Base-by-base conservation (phyloP, 2,888 invertebrate species). In the Hirtodrosophila trivittata region DNA sequence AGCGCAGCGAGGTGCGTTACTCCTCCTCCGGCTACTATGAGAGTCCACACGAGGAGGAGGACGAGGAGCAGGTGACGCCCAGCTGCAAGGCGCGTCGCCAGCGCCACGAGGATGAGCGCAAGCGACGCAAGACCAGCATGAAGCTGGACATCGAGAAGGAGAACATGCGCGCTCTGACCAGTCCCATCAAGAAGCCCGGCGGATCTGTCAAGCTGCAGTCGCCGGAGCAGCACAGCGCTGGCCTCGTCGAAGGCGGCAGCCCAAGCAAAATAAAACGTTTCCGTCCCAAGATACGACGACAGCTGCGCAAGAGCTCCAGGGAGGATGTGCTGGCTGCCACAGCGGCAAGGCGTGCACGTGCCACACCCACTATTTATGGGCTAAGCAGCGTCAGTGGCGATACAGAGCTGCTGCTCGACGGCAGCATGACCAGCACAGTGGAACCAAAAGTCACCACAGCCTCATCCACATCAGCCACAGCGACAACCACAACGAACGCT, bases 21-120 rank as follows among this genome's bases (percentile, higher is more conserved):
- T 94, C 94, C 26, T 94, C 94, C 3, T 94, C 95, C 1, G 95
- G 95, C 0, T 94, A 95, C 89, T 94, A 94, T 87, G 95, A 95
- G 89, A 94, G 94, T 87, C 94, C 94, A 9, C 92, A 93, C 35
- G 95, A 95, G 63, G 94, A 95, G 78, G 90, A 90, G 5, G 86
- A 90, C 47, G 76, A 85, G 9, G 77, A 81, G 1, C 87, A 77
- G 50, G 75, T 65, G 13, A 42, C 62, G 1, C 63, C 68, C 10
- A 74, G 59, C 12, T 49, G 75, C 21, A 86, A 87, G 50, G 68
- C 72, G 0, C 83, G 90, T n/a, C 86, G 89, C 0, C 85, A 89
- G 51, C 94, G 95, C 93, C 91, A 93, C 39, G 93, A 94, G 58
- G 95, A 95, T 67, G 95, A 95, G 52, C 93, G 94, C 75, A 92